phyloP scores from a whole-genome alignment of 2,113 vertebrate genomes.

The Emydocephalus ijimae region DNA sequence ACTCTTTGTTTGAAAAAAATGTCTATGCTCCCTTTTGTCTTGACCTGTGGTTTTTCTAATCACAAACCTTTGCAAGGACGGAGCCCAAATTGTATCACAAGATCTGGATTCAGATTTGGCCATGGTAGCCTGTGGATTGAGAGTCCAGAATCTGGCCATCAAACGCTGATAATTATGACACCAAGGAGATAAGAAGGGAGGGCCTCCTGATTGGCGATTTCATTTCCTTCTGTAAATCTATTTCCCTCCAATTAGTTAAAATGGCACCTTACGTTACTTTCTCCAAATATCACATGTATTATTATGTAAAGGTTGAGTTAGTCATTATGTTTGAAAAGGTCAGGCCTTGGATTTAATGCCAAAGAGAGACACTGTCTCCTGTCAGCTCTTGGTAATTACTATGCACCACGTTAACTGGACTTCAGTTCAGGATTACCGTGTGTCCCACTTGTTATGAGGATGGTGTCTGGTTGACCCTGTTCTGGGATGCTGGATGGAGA shows the following conservation, averaged over 20 bases:
- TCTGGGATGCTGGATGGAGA: background rate
- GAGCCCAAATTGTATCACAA: slow-evolving; percentile 19
- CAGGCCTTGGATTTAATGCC: slow-evolving; percentile 62
- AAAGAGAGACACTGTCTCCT: slow-evolving; percentile 55
- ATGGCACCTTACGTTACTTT: slow-evolving; percentile 62
- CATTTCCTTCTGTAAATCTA: slow-evolving; percentile 59
- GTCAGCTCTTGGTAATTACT: slow-evolving; percentile 40
- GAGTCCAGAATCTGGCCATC: slow-evolving; percentile 54
- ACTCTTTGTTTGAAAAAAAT: background rate
- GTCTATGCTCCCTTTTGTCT: background rate
- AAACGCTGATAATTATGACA: slow-evolving; percentile 57
- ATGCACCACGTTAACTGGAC: slow-evolving; percentile 26
- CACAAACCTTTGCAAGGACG: background rate
- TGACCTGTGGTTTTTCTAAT: background rate
- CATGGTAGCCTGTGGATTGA: slow-evolving; percentile 46
- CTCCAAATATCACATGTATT: slow-evolving; percentile 67
- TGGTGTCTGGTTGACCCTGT: background rate
- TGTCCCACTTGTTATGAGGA: slow-evolving; percentile 8
- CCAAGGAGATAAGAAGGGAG: slow-evolving; percentile 50
- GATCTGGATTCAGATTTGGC: slow-evolving; percentile 30
- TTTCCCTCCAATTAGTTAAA: slow-evolving; percentile 72
- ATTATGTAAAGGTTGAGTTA: slow-evolving; percentile 67
- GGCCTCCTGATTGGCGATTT: slow-evolving; percentile 50
- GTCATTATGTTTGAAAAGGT: slow-evolving; percentile 65
- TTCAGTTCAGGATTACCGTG: slow-evolving; percentile 6